phyloP scores from a whole-genome alignment of 2,797 vertebrate genomes.

The Mormyrus proboscirostris region DNA sequence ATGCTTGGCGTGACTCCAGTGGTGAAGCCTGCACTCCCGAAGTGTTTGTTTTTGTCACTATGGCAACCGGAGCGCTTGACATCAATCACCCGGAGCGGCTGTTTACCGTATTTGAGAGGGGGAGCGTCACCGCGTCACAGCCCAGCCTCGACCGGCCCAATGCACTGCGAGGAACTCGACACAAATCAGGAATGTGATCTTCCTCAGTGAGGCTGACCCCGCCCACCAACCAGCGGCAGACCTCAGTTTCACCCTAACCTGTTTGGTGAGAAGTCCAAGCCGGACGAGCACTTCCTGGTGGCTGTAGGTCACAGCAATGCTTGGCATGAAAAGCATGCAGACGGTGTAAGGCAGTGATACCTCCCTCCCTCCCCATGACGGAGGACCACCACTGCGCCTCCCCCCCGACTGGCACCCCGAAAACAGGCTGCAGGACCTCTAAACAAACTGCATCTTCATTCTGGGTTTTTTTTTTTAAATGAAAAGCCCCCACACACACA shows the following conservation, averaged over 20 bases:
- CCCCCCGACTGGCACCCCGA: too few species aligned
- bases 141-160: background rate
- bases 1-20: too few species aligned
- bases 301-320: background rate
- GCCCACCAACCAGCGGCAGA: constrained; percentile 39
- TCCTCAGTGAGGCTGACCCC: background rate
- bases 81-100: background rate
- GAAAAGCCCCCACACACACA: background rate
- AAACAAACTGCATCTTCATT: background rate
- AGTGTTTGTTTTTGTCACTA: background rate
- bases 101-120: background rate
- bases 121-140: background rate
- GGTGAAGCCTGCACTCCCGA: background rate
- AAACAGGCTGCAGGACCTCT: background rate
- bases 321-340: background rate
- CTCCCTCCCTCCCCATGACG: background rate
- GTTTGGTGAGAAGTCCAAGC: constrained; percentile 49
- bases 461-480: background rate
- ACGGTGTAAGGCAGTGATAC: background rate
- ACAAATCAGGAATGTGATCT: background rate
- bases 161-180: background rate
- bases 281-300: constrained; percentile 22
- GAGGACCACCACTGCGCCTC: background rate
- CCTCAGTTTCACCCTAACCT: constrained; percentile 63
- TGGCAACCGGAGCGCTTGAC: background rate